Evolutionary conservation across 2,888 invertebrate genomes (phyloP), one percentile per base, ranked within the genome.

Genomic region (Busseola fusca): DNA sequence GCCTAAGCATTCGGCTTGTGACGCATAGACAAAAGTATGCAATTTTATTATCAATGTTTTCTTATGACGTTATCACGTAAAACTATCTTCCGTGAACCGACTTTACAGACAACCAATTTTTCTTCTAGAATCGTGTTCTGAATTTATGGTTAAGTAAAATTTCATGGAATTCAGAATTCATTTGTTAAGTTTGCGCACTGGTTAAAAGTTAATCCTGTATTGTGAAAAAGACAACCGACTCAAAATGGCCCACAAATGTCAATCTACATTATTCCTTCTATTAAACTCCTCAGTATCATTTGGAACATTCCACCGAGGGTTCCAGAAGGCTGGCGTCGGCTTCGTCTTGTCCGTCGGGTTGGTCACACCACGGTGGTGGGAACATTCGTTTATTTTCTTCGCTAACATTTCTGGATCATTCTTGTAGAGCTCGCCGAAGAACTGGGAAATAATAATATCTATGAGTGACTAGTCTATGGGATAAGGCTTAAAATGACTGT

Each of bases 291-390:
- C 95, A 0, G 96, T 96, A 69, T 95, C 91, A 0, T 88, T 81
- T 0, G 95, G 95, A 14, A 95, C 94, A 3, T 91, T 83, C 95
- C 95, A 95, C 21, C 95, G 86, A 25, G 94, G 93, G 81, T 95
- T 87, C 96, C 96, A 96, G 86, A 91, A 95, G 10, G 93, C 93
- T 0, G 92, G 91, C 4, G 96, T 95, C 0, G 95, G 94, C 42
- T 87, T 87, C 0, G 93, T 91, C 0, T 94, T 82, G 37, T 86
- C 89, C 0, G 81, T 77, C 0, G 96, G 95, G 86, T 96, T 93
- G 69, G 86, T 87, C 0, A 86, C 80, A 0, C 94, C 95, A 64
- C 96, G 91, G 80, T 96, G 95, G 57, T 92, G 92, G 0, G 94
- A 94, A 56, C 96, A 96, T 30, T 93, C 91, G 54, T 92, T 88